Conservation (phyloP, 2,113 vertebrate species). For the Pedetes capensis region DNA sequence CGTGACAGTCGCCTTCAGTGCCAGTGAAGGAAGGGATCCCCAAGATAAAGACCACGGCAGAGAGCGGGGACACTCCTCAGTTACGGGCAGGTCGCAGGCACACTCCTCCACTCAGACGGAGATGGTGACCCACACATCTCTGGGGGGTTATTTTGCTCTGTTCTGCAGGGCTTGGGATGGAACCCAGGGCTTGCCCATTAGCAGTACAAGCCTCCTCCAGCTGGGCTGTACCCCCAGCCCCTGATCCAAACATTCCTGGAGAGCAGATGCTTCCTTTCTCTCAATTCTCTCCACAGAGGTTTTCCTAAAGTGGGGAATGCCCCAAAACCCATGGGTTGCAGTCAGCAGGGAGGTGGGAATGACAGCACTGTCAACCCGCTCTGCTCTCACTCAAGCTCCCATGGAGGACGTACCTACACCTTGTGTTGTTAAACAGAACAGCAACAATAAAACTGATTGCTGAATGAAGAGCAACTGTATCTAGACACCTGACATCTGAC, state of each 20-base stretch:
- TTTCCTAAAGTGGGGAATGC: background rate
- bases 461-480: background rate
- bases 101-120: background rate
- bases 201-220: background rate
- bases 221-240: too few species aligned
- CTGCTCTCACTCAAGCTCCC: background rate
- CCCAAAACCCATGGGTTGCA: background rate
- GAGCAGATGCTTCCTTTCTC: background rate
- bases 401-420: background rate
- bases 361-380: too few species aligned
- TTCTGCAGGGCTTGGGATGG: background rate
- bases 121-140: rapidly evolving
- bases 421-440: background rate
- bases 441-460: background rate
- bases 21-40: rapidly evolving
- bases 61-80: background rate
- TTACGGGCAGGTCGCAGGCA: background rate
- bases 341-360: too few species aligned
- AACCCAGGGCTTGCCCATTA: background rate
- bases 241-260: too few species aligned
- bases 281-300: background rate
- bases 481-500: background rate
- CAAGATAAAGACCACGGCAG: rapidly evolving
- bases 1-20: rapidly evolving
- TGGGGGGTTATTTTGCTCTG: background rate